Base-by-base conservation (phyloP, 2,797 vertebrate genomes). In the Champsocephalus esox region DNA sequence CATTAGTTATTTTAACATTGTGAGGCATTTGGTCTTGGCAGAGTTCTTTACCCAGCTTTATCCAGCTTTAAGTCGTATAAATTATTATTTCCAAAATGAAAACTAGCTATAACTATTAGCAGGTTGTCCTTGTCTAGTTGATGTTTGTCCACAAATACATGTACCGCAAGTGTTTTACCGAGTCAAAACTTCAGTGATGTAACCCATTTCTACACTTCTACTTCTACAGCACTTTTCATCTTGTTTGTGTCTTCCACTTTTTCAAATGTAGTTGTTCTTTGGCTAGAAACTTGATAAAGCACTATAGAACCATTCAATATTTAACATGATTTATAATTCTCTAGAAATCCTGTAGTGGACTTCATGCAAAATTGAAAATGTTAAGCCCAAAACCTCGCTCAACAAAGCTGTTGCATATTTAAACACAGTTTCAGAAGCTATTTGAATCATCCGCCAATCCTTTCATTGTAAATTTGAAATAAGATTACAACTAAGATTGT, bases 381-480 rank as follows among this genome's bases (percentile, higher is more conserved):
- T 76, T 79, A 82, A 87, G 76, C 64, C 64, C 58, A 69, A 87
- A 90, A 80, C 80, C 85, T 87, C 28, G 3, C 74, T 62, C 72
- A 89, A 88, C 88, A 87, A 87, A 82, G 82, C 72, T 87, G 74
- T 54, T 91, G 78, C 75, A 87, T 91, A 89, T 89, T 93, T 91
- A 65, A 91, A 59, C 45, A 62, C 12, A 48, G 52, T 76, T 83
- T 91, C 70, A 75, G 19, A 77, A 66, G 70, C 66, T 38, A 54
- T 88, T 73, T 77, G 58, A 88, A 84, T 91, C 83, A 79, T 57
- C 58, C 52, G 55, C 41, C 68, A 73, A 28, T 82, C 60, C 49
- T 68, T 72, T 41, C 55, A 55, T 51, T 59, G 17, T 60, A 79
- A 3, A 3, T 28, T 28, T 28, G 24, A 28, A 28, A 3, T 28